phyloP scores from a whole-genome alignment of 2,113 vertebrate genomes.

The Cyrtonyx montezumae region DNA sequence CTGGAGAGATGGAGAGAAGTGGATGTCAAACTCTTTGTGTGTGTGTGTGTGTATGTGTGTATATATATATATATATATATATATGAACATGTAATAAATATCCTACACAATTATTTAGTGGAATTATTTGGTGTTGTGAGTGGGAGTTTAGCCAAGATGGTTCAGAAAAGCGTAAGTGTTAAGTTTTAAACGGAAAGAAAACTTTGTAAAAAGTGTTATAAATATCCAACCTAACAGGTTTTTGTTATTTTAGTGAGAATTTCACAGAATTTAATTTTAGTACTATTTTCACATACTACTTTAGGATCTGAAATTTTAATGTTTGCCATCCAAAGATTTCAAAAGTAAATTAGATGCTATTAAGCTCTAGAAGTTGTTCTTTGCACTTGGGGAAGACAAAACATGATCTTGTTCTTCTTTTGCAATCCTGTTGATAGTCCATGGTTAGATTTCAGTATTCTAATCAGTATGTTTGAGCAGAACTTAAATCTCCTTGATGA shows the following conservation, averaged over 20 bases:
- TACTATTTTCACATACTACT: not conserved
- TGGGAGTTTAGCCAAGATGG: constrained; percentile 35
- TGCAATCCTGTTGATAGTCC: not conserved
- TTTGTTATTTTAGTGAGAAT: not conserved
- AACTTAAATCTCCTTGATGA: constrained; percentile 8
- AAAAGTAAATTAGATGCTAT: not conserved
- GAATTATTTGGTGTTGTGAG: constrained; percentile 60
- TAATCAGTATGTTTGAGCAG: not conserved
- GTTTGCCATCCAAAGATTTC: not conserved
- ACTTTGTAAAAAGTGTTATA: not conserved
- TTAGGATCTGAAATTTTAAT: not conserved
- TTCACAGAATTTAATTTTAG: not conserved
- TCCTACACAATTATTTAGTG: constrained; percentile 46
- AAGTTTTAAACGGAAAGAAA: constrained; percentile 52
- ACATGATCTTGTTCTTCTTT: not conserved
- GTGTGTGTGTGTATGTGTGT: too few relatives aligned
- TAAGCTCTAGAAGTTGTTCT: not conserved
- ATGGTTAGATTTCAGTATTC: not conserved
- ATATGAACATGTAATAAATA: not conserved
- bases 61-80: not conserved
- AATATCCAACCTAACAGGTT: not conserved
- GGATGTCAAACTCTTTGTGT: constrained; percentile 65
- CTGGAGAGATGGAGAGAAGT: constrained; percentile 76
- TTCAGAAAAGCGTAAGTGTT: constrained; percentile 51
- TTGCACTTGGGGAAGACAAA: not conserved